phyloP scores from a whole-genome alignment of 2,888 invertebrate species.

The Pinctada fucata region DNA sequence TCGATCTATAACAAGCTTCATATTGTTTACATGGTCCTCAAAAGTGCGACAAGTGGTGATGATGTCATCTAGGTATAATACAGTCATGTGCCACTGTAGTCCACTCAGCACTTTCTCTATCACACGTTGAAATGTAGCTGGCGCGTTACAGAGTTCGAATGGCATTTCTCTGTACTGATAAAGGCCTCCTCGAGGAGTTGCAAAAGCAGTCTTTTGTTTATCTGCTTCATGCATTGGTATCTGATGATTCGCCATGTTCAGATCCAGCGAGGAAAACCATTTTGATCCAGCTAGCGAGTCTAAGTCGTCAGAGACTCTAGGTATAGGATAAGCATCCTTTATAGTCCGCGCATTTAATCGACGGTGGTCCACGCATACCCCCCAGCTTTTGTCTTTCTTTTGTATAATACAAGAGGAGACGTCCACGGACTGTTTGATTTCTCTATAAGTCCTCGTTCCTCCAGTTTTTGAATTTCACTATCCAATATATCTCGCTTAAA shows the following conservation, averaged over 20 bases:
- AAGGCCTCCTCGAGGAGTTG: too few relatives aligned
- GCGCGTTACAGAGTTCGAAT: conserved; percentile 30
- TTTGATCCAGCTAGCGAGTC: conserved; percentile 23
- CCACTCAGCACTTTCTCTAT: conserved; percentile 22
- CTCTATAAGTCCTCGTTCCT: conserved; percentile 11
- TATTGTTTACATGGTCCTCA: conserved; percentile 41
- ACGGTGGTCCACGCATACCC: conserved; percentile 28
- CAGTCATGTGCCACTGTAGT: conserved; percentile 43
- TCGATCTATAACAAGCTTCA: conserved; percentile 38
- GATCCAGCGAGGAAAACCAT: neutral
- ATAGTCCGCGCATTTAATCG: conserved; percentile 21
- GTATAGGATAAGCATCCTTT: neutral
- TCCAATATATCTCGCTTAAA: conserved; percentile 21
- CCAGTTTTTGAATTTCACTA: conserved; percentile 23
- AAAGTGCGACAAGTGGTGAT: conserved; percentile 39
- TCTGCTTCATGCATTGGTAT: conserved; percentile 19
- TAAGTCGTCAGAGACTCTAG: conserved; percentile 2
- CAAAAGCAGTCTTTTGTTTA: conserved; percentile 25
- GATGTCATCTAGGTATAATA: conserved; percentile 53
- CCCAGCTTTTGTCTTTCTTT: conserved; percentile 29
- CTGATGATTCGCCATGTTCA: conserved; percentile 16
- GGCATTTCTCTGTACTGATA: too few relatives aligned
- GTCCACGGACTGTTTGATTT: conserved; percentile 17
- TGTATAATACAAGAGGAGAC: conserved; percentile 23
- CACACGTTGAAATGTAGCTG: neutral